Conservation (phyloP, 2,113 vertebrate genomes). For the Ranitomeya imitator region DNA sequence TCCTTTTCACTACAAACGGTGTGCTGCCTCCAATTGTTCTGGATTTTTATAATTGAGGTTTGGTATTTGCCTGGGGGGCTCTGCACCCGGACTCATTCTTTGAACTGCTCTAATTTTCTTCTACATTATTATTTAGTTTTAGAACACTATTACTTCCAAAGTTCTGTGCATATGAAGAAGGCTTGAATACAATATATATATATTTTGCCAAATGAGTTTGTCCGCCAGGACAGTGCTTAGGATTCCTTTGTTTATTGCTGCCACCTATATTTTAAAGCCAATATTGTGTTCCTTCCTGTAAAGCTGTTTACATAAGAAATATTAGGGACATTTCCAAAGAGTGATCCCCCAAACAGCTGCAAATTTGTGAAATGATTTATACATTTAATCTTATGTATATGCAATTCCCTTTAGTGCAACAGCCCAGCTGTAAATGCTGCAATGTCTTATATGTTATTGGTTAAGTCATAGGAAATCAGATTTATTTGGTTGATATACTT, state of each 20-base stretch:
- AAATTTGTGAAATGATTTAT: slow-evolving; percentile 50
- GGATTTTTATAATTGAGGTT: no score
- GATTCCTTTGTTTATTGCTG: slow-evolving; percentile 15
- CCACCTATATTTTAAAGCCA: background rate
- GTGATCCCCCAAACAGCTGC: slow-evolving; percentile 43
- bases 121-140: no score
- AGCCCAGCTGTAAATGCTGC: slow-evolving; percentile 14
- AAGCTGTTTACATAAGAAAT: slow-evolving; percentile 36
- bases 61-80: no score
- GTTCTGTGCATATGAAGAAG: no score
- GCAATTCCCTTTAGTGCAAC: slow-evolving; percentile 18
- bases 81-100: no score
- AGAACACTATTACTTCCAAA: no score
- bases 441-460: slow-evolving; percentile 4
- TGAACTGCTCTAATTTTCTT: no score
- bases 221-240: background rate
- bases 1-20: no score
- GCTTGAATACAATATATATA: no score
- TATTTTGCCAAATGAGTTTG: no score
- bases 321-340: slow-evolving; percentile 21
- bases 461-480: slow-evolving; percentile 1
- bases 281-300: slow-evolving; percentile 20
- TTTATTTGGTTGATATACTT: slow-evolving; percentile 23
- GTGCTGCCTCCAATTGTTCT: no score
- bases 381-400: slow-evolving; percentile 43